phyloP scores from a whole-genome alignment of 2,888 invertebrate species.

The Acronicta alni region DNA sequence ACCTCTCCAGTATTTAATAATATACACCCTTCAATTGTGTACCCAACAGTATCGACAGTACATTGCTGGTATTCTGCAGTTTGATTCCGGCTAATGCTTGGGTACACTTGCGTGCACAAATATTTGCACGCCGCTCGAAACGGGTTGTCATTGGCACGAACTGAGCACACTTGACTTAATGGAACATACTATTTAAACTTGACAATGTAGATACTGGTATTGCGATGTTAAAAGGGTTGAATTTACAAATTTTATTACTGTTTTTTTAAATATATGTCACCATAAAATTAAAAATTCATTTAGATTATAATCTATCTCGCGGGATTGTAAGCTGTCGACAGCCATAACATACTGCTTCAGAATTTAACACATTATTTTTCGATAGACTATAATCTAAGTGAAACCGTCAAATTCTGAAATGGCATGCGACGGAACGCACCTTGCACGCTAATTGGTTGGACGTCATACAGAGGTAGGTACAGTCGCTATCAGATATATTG shows the following conservation, averaged over 20 bases:
- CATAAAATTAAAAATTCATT: no score
- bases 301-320: no score
- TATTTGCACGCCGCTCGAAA: conserved; percentile 82
- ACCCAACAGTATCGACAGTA: conserved; percentile 57
- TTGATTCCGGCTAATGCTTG: conserved; percentile 71
- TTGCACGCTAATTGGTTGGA: no score
- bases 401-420: no score
- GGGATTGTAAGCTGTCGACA: no score
- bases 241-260: not conserved
- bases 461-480: no score
- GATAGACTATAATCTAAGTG: no score
- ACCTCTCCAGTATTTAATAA: conserved; percentile 35
- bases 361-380: no score
- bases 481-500: no score
- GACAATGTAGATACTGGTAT: conserved; percentile 21
- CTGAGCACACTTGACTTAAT: conserved; percentile 78
- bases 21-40: conserved; percentile 68
- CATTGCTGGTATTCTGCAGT: conserved; percentile 75
- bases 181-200: conserved; percentile 68
- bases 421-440: no score
- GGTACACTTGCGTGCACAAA: conserved; percentile 79
- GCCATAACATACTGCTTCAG: no score
- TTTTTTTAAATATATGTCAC: no score
- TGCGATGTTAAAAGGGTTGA: conserved; percentile 17
- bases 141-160: conserved; percentile 79